phyloP scores from a whole-genome alignment of 2,797 vertebrate species.

The Sebastes steindachneri region DNA sequence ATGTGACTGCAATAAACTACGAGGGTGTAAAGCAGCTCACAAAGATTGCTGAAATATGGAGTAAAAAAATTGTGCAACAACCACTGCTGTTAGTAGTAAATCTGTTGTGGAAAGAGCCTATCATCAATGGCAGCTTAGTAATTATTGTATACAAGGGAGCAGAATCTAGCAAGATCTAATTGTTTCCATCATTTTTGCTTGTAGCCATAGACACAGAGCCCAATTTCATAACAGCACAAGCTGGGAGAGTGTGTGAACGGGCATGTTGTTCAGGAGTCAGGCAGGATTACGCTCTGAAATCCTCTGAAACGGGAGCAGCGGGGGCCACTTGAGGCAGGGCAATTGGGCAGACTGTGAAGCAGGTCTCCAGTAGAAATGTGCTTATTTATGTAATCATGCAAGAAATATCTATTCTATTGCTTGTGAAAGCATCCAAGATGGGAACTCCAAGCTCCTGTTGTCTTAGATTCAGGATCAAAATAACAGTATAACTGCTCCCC shows the following conservation, averaged over 20 bases:
- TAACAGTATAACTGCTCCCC: slow-evolving; percentile 93
- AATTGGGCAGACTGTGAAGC: slow-evolving; percentile 65
- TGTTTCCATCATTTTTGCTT: slow-evolving; percentile 30
- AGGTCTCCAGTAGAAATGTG: slow-evolving; percentile 63
- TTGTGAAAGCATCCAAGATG: slow-evolving; percentile 70
- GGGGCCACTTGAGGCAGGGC: slow-evolving; percentile 70
- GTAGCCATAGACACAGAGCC: slow-evolving; percentile 9
- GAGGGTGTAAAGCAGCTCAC: slow-evolving; percentile 30
- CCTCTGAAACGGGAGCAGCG: slow-evolving; percentile 71
- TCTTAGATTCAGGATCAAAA: slow-evolving; percentile 66
- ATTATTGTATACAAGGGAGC: slow-evolving; percentile 29
- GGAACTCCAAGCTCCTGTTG: slow-evolving; percentile 55
- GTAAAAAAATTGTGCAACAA: slow-evolving; percentile 30
- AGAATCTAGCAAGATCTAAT: slow-evolving; percentile 41
- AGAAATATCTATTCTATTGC: slow-evolving; percentile 75
- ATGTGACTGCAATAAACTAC: slow-evolving; percentile 65
- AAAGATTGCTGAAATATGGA: slow-evolving; percentile 32
- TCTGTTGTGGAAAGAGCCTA: slow-evolving; percentile 7
- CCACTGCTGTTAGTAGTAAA: slow-evolving; percentile 48
- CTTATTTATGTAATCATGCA: slow-evolving; percentile 84
- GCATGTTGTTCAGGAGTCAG: slow-evolving; percentile 64
- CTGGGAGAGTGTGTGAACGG: slow-evolving; percentile 47
- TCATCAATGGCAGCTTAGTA: slow-evolving; percentile 27
- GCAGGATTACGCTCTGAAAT: slow-evolving; percentile 73
- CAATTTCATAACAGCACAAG: slow-evolving; percentile 41